These are phyloP conservation scores for Aurelia sp. DNA, from an alignment of 30 jellyfish, hydroid and myxozoan species.

Conservation along the genomic window DNA sequence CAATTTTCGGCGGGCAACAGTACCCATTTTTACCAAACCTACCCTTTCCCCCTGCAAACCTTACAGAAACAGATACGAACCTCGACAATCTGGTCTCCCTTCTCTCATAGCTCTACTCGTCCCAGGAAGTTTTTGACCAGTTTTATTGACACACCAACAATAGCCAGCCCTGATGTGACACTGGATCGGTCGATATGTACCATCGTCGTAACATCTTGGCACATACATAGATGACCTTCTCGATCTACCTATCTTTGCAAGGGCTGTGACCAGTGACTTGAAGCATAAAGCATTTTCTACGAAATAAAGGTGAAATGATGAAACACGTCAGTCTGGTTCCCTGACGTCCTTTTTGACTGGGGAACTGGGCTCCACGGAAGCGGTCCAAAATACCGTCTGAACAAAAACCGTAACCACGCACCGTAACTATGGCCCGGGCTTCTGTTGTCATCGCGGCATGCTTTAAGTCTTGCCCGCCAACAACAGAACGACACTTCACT, in stretches of 20 bases:
- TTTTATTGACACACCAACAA: conserved; percentile 82
- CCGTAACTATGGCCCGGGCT: no score
- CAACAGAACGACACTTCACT: no score
- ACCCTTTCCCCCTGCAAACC: background rate
- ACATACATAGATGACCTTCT: conserved; percentile 41
- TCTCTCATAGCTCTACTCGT: conserved; percentile 57
- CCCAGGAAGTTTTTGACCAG: conserved; percentile 69
- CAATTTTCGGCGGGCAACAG: no score
- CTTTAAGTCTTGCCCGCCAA: no score
- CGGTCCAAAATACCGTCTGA: no score
- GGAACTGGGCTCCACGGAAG: no score
- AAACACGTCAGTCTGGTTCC: no score
- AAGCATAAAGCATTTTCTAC: conserved; percentile 62
- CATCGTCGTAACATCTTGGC: conserved; percentile 80
- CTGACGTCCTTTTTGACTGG: no score
- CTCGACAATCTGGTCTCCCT: conserved; percentile 68
- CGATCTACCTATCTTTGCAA: conserved; percentile 39
- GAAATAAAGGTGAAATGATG: no score
- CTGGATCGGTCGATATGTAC: conserved; percentile 76
- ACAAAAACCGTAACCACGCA: no score
- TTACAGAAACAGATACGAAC: conserved; percentile 7
- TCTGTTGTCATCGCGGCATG: no score
- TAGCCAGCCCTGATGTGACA: conserved; percentile 76
- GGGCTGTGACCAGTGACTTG: conserved; percentile 58
- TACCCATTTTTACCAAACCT: no score